A percentile compares a stretch with the other conserved stretches of the same genome.
Evolutionary conservation across 2,888 invertebrate species (phyloP).

Genomic region (Hipparchia semele): DNA sequence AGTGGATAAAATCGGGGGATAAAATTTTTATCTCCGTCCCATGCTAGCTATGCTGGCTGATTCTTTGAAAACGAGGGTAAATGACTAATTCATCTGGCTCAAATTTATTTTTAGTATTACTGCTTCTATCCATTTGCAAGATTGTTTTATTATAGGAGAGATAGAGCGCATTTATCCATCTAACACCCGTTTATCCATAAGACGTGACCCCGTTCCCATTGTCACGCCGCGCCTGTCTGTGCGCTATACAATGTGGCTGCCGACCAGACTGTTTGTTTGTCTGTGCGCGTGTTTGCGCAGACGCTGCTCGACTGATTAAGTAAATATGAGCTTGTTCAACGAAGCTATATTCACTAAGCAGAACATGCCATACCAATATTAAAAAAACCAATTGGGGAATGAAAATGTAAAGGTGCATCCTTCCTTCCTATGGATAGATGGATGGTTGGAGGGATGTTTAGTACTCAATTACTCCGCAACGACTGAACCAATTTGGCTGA

Average conservation of each 20-base stretch:
- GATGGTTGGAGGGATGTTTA: too few relatives aligned
- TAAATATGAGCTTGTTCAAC: constrained; percentile 17
- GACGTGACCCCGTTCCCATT: constrained; percentile 10
- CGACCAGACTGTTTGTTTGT: constrained; percentile 22
- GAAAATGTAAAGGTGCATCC: background rate
- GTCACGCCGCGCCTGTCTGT: background rate
- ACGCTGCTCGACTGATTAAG: constrained; percentile 8
- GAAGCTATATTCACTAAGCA: background rate
- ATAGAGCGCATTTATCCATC: background rate
- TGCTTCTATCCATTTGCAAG: too few relatives aligned
- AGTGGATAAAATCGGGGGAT: too few relatives aligned
- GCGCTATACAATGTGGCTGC: background rate
- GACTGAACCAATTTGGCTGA: too few relatives aligned
- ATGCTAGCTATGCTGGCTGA: too few relatives aligned
- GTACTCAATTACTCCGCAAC: too few relatives aligned
- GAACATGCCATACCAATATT: constrained; percentile 14
- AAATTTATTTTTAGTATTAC: too few relatives aligned
- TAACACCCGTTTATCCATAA: constrained; percentile 9
- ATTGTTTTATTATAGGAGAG: too few relatives aligned
- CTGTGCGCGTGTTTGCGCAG: constrained; percentile 21
- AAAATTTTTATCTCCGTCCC: too few relatives aligned
- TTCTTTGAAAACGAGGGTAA: too few relatives aligned
- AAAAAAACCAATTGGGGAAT: background rate
- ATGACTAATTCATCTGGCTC: too few relatives aligned
- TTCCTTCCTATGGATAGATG: too few relatives aligned